Evolutionary conservation across 2,113 vertebrate genomes (phyloP).

Genomic region (Lophotis ruficrista): DNA sequence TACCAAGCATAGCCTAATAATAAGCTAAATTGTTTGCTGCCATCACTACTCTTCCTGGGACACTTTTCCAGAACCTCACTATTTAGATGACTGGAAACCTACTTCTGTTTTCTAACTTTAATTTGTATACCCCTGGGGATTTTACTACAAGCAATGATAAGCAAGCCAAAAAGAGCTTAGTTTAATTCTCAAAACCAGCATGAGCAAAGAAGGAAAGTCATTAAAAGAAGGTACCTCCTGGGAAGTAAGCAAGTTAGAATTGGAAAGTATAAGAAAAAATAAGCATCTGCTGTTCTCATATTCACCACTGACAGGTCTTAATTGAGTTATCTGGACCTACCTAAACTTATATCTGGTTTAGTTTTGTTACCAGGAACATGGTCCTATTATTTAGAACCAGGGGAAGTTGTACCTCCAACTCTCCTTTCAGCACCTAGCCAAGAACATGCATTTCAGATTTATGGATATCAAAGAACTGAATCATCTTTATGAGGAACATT

Average conservation of each 20-base stretch:
- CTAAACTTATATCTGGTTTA: conserved; percentile 3
- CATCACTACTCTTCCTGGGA: not conserved
- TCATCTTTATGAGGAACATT: not conserved
- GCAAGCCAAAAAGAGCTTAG: conserved; percentile 15
- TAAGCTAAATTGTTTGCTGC: not conserved
- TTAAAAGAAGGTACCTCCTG: conserved; percentile 17
- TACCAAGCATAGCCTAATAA: not conserved
- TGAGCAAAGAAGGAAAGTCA: not conserved
- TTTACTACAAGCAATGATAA: not conserved
- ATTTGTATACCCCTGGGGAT: conserved; percentile 8
- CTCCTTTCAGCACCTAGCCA: not conserved
- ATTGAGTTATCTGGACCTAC: conserved; percentile 13
- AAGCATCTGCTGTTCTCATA: conserved; percentile 8
- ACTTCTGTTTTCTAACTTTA: conserved; percentile 16
- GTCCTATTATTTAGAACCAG: not conserved
- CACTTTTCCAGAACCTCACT: not conserved
- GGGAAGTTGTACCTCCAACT: not conserved
- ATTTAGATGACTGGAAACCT: not conserved
- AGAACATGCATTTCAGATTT: not conserved
- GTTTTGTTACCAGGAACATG: not conserved
- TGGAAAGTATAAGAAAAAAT: not conserved
- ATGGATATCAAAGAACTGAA: not conserved
- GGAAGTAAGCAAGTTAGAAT: conserved; percentile 34
- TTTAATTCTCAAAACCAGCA: conserved; percentile 26
- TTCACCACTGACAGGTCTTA: not conserved